phyloP scores from a whole-genome alignment of 2,113 vertebrate genomes.

The Indri indri region DNA sequence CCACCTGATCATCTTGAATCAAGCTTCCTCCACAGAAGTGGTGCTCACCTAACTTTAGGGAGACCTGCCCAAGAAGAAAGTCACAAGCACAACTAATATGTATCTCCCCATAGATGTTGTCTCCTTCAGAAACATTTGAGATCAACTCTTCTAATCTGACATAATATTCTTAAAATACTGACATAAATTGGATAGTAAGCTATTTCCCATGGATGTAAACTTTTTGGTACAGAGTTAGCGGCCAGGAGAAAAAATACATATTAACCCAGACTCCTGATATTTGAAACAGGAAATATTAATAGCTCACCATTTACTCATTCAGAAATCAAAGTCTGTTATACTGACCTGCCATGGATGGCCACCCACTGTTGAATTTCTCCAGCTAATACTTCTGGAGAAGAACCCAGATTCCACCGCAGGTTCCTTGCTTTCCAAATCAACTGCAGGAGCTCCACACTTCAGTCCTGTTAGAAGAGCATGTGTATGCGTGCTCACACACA shows the following conservation, averaged over 20 bases:
- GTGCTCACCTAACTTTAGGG: not conserved
- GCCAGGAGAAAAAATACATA: not conserved
- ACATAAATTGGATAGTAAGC: not conserved
- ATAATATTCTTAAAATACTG: not conserved
- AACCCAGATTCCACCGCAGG: not conserved
- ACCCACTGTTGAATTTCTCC: not conserved
- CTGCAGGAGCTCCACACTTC: fast-evolving
- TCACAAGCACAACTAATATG: not conserved
- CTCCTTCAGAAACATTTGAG: not conserved
- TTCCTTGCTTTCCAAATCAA: not conserved
- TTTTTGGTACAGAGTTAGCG: not conserved
- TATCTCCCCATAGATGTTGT: not conserved
- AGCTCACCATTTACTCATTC: not conserved
- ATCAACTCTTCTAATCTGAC: not conserved
- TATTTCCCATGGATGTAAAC: not conserved
- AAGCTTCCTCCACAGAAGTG: slow-evolving; percentile 10
- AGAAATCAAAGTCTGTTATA: not conserved
- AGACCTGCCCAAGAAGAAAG: slow-evolving; percentile 28
- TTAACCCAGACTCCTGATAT: not conserved
- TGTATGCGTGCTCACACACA: fast-evolving
- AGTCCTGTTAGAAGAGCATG: not conserved
- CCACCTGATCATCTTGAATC: not conserved
- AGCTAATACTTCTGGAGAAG: not conserved
- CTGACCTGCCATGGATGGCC: not conserved
- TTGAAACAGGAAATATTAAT: not conserved